phyloP scores from a whole-genome alignment of 2,888 invertebrate species.

The Ceratothoa steindachneri region DNA sequence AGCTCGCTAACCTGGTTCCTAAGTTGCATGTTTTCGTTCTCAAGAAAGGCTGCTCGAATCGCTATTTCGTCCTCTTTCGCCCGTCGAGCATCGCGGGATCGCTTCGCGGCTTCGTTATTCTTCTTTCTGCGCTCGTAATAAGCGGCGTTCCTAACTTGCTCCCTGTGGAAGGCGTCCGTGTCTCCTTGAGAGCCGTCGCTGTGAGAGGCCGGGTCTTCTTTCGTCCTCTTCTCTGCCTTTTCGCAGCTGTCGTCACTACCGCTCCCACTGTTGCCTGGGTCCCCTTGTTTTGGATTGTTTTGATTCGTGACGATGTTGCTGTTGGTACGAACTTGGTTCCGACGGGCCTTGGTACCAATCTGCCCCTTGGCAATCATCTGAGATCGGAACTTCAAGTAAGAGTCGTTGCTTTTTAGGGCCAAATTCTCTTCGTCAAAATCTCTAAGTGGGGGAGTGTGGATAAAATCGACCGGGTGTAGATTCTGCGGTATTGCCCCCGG shows the following conservation, averaged over 20 bases:
- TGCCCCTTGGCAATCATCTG: conserved; percentile 64
- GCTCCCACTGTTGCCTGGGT: neutral
- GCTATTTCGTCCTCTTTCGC: conserved; percentile 89
- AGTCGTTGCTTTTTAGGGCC: conserved; percentile 56
- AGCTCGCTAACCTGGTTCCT: conserved; percentile 65
- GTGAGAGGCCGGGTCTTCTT: neutral
- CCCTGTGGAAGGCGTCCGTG: neutral
- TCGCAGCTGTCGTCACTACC: neutral
- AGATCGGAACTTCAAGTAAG: conserved; percentile 68
- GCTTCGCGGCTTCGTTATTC: conserved; percentile 92
- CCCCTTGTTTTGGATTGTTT: neutral
- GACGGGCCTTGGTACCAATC: conserved; percentile 56
- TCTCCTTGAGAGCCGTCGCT: neutral
- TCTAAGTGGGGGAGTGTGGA: neutral
- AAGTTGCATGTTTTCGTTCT: conserved; percentile 78
- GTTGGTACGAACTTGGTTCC: conserved; percentile 21
- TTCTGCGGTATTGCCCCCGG: too few relatives aligned
- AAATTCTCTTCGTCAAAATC: neutral
- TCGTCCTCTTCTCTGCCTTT: neutral
- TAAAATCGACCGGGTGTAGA: neutral
- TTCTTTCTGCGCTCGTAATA: conserved; percentile 83
- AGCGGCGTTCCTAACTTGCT: conserved; percentile 65
- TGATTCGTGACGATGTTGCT: neutral
- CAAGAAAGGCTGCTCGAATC: conserved; percentile 77
- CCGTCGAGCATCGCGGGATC: conserved; percentile 82